These are phyloP conservation scores for Drosophila novamexicana DNA, from an alignment of 1,140 invertebrate species.

Conservation along the genomic window DNA sequence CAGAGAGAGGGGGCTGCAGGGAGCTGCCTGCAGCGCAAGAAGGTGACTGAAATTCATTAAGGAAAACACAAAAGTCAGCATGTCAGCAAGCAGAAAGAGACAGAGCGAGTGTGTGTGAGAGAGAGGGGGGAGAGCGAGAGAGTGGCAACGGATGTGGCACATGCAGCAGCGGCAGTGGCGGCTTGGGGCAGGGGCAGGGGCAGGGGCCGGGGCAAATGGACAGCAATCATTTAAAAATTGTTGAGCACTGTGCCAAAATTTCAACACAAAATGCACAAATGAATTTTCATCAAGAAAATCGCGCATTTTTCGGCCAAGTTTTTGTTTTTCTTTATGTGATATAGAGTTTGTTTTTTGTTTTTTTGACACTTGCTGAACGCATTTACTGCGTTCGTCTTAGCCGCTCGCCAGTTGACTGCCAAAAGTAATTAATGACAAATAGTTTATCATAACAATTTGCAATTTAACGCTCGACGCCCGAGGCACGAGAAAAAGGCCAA, in stretches of 20 bases:
- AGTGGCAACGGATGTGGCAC: slow-evolving; percentile 20
- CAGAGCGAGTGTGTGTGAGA: neutral
- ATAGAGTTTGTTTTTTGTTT: too few relatives aligned
- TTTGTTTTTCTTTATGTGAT: neutral
- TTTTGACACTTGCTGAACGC: slow-evolving; percentile 19
- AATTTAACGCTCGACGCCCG: slow-evolving; percentile 19
- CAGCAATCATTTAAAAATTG: slow-evolving; percentile 44
- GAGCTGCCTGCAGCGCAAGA: neutral
- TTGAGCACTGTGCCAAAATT: slow-evolving; percentile 55
- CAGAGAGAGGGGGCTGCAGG: neutral
- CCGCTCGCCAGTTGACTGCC: slow-evolving; percentile 26
- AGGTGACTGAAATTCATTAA: slow-evolving; percentile 55
- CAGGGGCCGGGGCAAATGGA: slow-evolving; percentile 26
- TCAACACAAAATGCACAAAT: slow-evolving; percentile 40
- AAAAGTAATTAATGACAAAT: slow-evolving; percentile 58
- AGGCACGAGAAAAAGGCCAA: slow-evolving; percentile 16
- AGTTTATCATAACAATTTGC: slow-evolving; percentile 13
- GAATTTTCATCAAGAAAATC: slow-evolving; percentile 33
- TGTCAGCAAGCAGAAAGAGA: slow-evolving; percentile 26
- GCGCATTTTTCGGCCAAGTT: slow-evolving; percentile 18
- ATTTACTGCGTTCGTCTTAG: slow-evolving; percentile 15
- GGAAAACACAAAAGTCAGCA: slow-evolving; percentile 56
- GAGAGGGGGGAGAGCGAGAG: neutral
- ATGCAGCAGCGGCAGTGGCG: slow-evolving; percentile 30
- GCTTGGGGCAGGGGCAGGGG: slow-evolving; percentile 1